Evolutionary conservation across 2,113 vertebrate species (phyloP).

Genomic region (Leiothrix lutea): DNA sequence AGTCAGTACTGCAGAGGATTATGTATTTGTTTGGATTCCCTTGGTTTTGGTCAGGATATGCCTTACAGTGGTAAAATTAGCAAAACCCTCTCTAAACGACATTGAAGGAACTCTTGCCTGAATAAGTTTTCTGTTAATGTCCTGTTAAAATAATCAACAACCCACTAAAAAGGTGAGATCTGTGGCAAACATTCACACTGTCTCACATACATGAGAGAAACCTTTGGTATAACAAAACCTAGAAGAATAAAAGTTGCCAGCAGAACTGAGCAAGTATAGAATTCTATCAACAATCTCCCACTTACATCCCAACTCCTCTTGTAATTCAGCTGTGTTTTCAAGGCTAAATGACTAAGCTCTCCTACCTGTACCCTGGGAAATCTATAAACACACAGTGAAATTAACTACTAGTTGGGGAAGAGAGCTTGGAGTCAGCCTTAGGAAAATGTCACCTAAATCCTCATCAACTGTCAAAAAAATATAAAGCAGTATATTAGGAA

Average conservation of each 20-base stretch:
- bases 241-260: background rate
- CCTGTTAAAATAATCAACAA: background rate
- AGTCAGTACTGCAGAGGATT: background rate
- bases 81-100: background rate
- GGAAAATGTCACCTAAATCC: background rate
- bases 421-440: background rate
- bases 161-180: background rate
- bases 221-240: background rate
- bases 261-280: background rate
- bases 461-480: background rate
- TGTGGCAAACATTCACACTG: background rate
- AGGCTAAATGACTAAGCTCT: background rate
- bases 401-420: background rate
- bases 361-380: background rate
- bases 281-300: background rate
- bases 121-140: background rate
- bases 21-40: background rate
- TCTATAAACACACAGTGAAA: slow-evolving; percentile 12
- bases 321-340: slow-evolving; percentile 6
- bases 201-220: background rate
- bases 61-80: background rate
- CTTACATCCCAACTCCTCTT: background rate
- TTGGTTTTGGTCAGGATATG: background rate
- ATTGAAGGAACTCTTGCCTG: background rate
- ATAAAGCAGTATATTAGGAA: background rate